Evolutionary conservation across 2,888 invertebrate species (phyloP).

Genomic region (Dryobotodes eremita): DNA sequence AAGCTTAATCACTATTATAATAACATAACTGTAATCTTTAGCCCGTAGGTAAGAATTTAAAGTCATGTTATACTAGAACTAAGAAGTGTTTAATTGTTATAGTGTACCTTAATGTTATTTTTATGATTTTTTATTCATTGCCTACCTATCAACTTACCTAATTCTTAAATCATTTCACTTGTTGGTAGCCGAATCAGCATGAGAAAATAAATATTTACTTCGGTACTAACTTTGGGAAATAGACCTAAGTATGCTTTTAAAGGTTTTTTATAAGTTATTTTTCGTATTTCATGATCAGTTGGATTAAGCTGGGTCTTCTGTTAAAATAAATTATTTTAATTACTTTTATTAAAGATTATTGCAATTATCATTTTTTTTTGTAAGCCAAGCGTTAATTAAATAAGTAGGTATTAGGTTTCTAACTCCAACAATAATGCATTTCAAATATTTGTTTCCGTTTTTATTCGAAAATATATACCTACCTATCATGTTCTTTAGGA

Average conservation of each 20-base stretch:
- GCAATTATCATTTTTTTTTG: background rate
- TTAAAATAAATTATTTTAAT: conserved; percentile 7
- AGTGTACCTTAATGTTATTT: conserved; percentile 35
- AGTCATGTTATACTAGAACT: conserved; percentile 15
- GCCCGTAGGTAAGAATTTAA: conserved; percentile 1
- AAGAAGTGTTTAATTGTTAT: conserved; percentile 22
- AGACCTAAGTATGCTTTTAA: background rate
- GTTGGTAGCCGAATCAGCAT: background rate
- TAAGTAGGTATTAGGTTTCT: background rate
- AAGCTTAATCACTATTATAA: conserved; percentile 11
- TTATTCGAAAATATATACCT: background rate
- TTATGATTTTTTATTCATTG: conserved; percentile 19
- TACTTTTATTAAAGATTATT: background rate
- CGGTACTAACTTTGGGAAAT: background rate
- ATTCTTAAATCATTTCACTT: conserved; percentile 8
- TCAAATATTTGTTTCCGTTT: background rate
- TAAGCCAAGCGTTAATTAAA: background rate
- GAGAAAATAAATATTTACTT: background rate
- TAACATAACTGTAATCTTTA: conserved; percentile 14
- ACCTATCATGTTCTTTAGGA: conserved; percentile 10
- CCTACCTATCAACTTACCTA: background rate
- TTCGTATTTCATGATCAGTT: background rate
- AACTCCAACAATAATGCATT: conserved; percentile 13
- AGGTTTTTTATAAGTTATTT: background rate
- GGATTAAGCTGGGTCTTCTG: background rate